Percentiles rank a stretch among this genome's conserved stretches.
Conservation (phyloP, 1,140 invertebrate genomes). For the Riptortus pedestris region DNA sequence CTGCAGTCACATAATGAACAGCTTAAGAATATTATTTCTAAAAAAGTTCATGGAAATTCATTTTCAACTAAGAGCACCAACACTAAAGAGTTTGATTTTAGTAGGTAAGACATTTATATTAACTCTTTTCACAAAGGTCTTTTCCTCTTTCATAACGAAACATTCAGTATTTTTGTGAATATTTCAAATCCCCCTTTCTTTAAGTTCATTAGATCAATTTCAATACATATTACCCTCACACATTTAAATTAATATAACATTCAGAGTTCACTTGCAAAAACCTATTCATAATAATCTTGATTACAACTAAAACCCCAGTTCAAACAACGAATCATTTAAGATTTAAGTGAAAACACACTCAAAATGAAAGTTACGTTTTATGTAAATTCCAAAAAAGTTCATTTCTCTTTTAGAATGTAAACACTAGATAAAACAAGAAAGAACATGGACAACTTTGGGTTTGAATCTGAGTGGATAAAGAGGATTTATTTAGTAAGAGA, state of each 20-base stretch:
- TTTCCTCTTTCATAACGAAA: background rate
- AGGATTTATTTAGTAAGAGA: too few species aligned
- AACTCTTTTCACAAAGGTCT: background rate
- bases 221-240: background rate
- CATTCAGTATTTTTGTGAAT: background rate
- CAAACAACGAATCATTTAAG: too few species aligned
- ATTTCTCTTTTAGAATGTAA: too few species aligned
- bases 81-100: conserved; percentile 43
- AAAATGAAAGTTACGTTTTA: too few species aligned
- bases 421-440: too few species aligned
- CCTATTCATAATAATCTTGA: too few species aligned
- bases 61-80: background rate
- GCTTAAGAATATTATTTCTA: conserved; percentile 24
- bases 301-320: too few species aligned
- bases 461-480: too few species aligned
- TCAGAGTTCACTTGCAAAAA: too few species aligned
- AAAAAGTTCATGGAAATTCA: conserved; percentile 33
- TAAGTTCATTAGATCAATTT: background rate
- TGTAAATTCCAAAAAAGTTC: too few species aligned
- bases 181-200: background rate
- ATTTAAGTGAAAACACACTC: too few species aligned
- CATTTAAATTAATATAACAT: background rate
- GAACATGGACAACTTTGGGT: too few species aligned
- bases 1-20: conserved; percentile 26
- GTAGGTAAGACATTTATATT: conserved; percentile 46